Evolutionary conservation across 1,140 invertebrate species (phyloP).

Genomic region (Babylonia areolata): DNA sequence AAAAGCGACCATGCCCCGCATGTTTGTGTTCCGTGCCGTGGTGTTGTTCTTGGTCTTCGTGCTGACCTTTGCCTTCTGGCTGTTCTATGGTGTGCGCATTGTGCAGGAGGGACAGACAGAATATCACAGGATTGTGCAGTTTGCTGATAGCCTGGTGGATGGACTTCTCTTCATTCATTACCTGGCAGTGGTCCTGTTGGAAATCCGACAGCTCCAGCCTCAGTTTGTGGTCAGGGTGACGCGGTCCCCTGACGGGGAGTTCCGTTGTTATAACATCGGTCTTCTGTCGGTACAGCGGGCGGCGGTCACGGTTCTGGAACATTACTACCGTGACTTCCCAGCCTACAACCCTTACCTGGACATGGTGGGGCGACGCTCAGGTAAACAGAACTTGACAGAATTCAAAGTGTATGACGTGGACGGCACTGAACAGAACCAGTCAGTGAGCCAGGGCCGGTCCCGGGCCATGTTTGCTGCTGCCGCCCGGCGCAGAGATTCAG

Average conservation of each 20-base stretch:
- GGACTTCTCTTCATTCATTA: slow-evolving; percentile 97
- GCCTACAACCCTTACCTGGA: slow-evolving; percentile 96
- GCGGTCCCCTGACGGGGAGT: slow-evolving; percentile 93
- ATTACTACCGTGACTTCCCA: slow-evolving; percentile 96
- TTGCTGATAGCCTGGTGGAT: slow-evolving; percentile 92
- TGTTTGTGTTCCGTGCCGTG: slow-evolving; percentile 92
- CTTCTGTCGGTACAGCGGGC: slow-evolving; percentile 94
- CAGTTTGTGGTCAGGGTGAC: slow-evolving; percentile 93
- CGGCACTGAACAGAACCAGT: slow-evolving; percentile 77
- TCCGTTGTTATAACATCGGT: slow-evolving; percentile 86
- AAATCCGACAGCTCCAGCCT: slow-evolving; percentile 92
- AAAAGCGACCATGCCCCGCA: slow-evolving; percentile 90
- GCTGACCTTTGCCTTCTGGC: slow-evolving; percentile 96
- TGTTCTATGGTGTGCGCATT: slow-evolving; percentile 94
- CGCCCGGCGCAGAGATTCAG: slow-evolving; percentile 84
- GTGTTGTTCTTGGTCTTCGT: slow-evolving; percentile 92
- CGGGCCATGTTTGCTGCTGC: slow-evolving; percentile 80
- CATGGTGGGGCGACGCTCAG: slow-evolving; percentile 57
- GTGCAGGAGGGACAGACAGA: slow-evolving; percentile 67
- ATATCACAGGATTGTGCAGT: slow-evolving; percentile 86
- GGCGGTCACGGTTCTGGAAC: slow-evolving; percentile 94
- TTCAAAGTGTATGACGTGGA: slow-evolving; percentile 99
- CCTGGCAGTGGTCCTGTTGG: slow-evolving; percentile 92
- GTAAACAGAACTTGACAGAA: slow-evolving; percentile 77
- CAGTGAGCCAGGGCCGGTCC: slow-evolving; percentile 69